These are phyloP conservation scores for Spea multiplicata DNA, from an alignment of 2,113 vertebrate genomes.

Conservation along the genomic window DNA sequence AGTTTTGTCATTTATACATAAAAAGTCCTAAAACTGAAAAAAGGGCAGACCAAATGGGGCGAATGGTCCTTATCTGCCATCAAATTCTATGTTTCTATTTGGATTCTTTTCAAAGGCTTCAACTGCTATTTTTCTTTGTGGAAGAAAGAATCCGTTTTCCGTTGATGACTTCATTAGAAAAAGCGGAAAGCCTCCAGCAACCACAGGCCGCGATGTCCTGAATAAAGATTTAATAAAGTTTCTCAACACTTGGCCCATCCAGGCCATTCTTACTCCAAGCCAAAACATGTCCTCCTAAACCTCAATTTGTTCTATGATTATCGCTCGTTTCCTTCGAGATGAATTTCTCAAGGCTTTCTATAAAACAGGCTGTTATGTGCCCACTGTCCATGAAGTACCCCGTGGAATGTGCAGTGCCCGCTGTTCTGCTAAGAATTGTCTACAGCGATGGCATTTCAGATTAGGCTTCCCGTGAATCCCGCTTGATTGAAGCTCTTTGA, in stretches of 20 bases:
- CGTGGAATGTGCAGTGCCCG: constrained; percentile 15
- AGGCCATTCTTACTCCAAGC: background rate
- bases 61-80: too few relatives aligned
- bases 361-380: constrained; percentile 6
- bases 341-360: background rate
- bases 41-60: too few relatives aligned
- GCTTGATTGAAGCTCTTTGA: constrained; percentile 22
- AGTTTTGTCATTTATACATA: too few relatives aligned
- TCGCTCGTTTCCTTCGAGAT: background rate
- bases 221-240: constrained; percentile 13
- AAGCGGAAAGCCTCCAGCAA: background rate
- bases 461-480: constrained; percentile 13
- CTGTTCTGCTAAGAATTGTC: constrained; percentile 24
- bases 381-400: constrained; percentile 25
- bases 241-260: background rate
- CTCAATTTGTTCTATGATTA: constrained; percentile 34
- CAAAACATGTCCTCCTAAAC: background rate
- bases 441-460: constrained; percentile 23
- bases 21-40: too few relatives aligned
- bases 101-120: background rate
- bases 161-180: background rate
- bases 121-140: background rate
- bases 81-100: background rate
- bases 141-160: background rate
- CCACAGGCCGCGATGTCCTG: background rate